Conservation (phyloP, 2,113 vertebrate species). For the Corythornis cristatus region DNA sequence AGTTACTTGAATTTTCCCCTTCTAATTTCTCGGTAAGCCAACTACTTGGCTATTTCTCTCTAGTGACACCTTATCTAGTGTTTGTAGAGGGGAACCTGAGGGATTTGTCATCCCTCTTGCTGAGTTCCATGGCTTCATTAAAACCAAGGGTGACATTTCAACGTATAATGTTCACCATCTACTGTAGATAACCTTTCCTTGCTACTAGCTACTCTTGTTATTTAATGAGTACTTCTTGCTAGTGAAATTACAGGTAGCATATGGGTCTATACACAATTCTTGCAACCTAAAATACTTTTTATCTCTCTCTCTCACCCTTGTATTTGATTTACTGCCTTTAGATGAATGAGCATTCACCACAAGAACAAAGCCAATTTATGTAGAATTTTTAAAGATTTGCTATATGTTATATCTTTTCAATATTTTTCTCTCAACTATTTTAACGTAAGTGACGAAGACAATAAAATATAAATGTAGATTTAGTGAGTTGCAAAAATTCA, state of each 20-base stretch:
- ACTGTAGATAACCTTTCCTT: background rate
- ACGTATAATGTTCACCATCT: background rate
- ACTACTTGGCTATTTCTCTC: background rate
- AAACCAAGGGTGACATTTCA: background rate
- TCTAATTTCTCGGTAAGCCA: background rate
- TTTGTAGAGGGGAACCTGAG: background rate
- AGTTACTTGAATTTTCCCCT: background rate
- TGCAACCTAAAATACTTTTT: background rate
- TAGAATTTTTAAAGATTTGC: background rate
- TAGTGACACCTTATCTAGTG: background rate
- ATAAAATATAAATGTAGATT: background rate
- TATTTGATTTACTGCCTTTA: background rate
- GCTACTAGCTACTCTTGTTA: background rate
- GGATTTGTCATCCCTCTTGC: background rate
- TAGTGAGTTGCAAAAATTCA: background rate
- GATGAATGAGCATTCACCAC: background rate
- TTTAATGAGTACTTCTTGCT: background rate
- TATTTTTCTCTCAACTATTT: background rate
- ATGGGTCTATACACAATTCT: background rate
- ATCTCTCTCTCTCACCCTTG: background rate
- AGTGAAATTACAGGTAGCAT: accelerated
- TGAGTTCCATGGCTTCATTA: background rate
- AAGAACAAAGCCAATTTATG: background rate
- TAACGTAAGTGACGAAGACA: background rate
- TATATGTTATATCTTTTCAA: background rate